Percentiles rank a stretch among this genome's conserved stretches.
These are phyloP conservation scores for Motacilla tschutschensis DNA, from an alignment of 2,113 vertebrate genomes.

Conservation along the genomic window DNA sequence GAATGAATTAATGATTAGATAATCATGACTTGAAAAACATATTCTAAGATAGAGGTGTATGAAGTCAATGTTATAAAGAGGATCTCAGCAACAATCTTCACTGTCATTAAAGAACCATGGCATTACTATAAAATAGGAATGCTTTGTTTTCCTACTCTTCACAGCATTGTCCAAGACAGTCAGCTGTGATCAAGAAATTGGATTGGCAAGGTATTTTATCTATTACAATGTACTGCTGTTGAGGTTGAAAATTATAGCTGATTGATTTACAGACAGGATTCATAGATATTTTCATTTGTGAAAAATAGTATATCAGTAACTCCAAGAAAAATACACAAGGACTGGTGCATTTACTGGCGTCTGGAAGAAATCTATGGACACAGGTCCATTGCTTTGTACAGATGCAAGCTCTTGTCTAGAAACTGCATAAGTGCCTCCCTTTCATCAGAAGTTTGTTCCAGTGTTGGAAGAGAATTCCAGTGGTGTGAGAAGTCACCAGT, in stretches of 20 bases:
- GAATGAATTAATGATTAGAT: conserved; percentile 31
- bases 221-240: background rate
- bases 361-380: background rate
- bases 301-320: background rate
- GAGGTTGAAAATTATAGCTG: conserved; percentile 1
- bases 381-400: background rate
- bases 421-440: background rate
- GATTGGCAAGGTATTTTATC: background rate
- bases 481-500: background rate
- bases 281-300: background rate
- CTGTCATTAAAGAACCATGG: background rate
- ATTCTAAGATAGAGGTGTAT: background rate
- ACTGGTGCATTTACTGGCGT: background rate
- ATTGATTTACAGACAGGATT: background rate
- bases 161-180: background rate
- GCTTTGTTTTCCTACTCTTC: conserved; percentile 8
- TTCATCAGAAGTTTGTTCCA: background rate
- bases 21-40: background rate
- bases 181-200: conserved; percentile 1
- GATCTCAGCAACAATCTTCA: background rate
- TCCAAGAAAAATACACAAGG: background rate
- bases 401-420: background rate
- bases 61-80: conserved; percentile 1
- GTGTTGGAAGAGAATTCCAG: background rate
- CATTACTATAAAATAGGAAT: conserved; percentile 1